Conservation (phyloP, 2,113 vertebrate species). For the Aythya baeri region DNA sequence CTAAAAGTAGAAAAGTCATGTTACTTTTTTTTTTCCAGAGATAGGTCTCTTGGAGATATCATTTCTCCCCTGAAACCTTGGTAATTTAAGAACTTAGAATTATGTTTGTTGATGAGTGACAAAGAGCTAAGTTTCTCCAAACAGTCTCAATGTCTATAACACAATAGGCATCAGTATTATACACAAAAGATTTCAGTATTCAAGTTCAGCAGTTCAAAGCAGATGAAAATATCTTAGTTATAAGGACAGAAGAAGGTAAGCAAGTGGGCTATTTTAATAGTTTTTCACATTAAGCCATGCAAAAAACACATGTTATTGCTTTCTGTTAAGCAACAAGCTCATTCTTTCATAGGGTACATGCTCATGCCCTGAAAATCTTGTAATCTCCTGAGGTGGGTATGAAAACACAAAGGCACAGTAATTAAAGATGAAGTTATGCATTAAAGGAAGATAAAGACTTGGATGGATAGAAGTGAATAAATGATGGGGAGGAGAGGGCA, state of each 20-base stretch:
- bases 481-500: not conserved
- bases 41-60: not conserved
- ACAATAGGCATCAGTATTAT: not conserved
- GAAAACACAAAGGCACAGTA: not conserved
- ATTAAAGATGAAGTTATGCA: not conserved
- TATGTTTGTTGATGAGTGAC: not conserved
- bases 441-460: not conserved
- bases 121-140: not conserved
- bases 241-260: not conserved
- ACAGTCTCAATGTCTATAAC: not conserved
- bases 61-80: not conserved
- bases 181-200: not conserved
- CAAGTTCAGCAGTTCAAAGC: not conserved
- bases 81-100: not conserved
- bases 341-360: not conserved
- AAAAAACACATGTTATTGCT: not conserved
- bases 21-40: not conserved
- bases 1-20: constrained; percentile 62
- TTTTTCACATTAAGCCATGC: not conserved
- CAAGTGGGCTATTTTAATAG: not conserved
- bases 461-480: not conserved
- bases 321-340: not conserved
- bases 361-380: no score
- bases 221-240: not conserved
- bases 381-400: no score